A percentile compares a stretch with the other conserved stretches of the same genome.
Evolutionary conservation across 2,113 vertebrate genomes (phyloP).

Genomic region (Boulengeromyrus knoepffleri): DNA sequence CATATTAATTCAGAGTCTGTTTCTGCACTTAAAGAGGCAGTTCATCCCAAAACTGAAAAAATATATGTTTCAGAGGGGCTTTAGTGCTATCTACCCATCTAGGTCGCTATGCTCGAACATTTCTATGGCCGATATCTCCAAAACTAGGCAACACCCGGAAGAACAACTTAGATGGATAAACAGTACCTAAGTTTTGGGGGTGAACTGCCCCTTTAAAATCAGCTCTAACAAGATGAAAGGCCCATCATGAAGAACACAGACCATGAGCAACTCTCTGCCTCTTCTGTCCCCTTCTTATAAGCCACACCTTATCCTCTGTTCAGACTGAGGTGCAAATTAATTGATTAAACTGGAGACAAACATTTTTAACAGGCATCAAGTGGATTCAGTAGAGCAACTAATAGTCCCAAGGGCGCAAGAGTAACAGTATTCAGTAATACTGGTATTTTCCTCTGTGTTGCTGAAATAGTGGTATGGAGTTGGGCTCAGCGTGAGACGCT

Average conservation of each 20-base stretch:
- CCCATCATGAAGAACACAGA: not conserved
- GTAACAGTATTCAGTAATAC: not conserved
- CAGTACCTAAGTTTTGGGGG: not conserved
- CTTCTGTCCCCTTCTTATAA: not conserved
- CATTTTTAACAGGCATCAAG: not conserved
- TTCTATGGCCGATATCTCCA: not conserved
- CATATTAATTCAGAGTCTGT: not conserved
- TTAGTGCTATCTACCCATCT: not conserved
- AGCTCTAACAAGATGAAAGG: not conserved
- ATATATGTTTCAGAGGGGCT: not conserved
- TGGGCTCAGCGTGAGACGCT: slow-evolving; percentile 21
- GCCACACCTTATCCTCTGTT: not conserved
- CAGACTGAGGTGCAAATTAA: not conserved
- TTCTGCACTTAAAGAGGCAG: not conserved
- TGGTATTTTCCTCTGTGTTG: not conserved
- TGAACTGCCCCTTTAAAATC: not conserved
- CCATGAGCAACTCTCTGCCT: not conserved
- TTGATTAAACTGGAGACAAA: not conserved
- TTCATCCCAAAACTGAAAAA: not conserved
- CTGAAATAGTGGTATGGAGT: slow-evolving; percentile 14
- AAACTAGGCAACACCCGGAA: not conserved
- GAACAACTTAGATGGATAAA: not conserved
- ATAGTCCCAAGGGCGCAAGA: not conserved
- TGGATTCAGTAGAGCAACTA: not conserved
- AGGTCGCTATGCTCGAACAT: not conserved